phyloP scores from a whole-genome alignment of 2,113 vertebrate genomes.

The Solea senegalensis region DNA sequence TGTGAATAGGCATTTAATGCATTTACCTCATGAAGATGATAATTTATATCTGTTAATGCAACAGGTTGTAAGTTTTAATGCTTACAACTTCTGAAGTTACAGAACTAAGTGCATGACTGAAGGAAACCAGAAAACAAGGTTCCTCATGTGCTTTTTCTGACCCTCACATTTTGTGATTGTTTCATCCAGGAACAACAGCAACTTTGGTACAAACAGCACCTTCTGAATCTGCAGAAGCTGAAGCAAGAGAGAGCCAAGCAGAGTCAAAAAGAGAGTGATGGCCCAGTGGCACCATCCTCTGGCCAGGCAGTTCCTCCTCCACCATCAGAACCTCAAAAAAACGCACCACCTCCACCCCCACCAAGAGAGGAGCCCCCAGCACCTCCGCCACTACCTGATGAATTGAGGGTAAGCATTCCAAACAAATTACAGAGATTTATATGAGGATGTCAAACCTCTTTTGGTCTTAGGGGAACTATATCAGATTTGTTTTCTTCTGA shows the following conservation, averaged over 20 bases:
- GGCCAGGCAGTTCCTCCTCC: slow-evolving; percentile 63
- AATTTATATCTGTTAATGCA: too few relatives aligned
- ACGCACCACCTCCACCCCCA: slow-evolving; percentile 83
- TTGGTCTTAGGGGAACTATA: neutral
- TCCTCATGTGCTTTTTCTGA: neutral
- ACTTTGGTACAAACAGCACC: slow-evolving; percentile 95
- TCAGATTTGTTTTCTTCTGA: too few relatives aligned
- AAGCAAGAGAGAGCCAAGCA: slow-evolving; percentile 84
- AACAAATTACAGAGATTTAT: neutral
- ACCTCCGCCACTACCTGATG: slow-evolving; percentile 86
- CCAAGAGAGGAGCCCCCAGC: slow-evolving; percentile 86
- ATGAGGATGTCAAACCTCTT: neutral
- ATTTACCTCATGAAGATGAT: neutral
- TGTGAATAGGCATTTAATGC: too few relatives aligned
- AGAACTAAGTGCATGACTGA: neutral
- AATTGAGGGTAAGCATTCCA: slow-evolving; percentile 60
- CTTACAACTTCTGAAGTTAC: neutral
- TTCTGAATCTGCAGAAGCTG: slow-evolving; percentile 88
- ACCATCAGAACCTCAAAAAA: slow-evolving; percentile 76
- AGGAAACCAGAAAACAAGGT: neutral
- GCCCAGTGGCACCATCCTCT: neutral
- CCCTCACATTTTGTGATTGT: slow-evolving; percentile 9
- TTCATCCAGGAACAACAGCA: slow-evolving; percentile 90
- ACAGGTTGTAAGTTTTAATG: too few relatives aligned
- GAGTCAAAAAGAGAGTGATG: slow-evolving; percentile 57